Percentiles rank a stretch among this genome's conserved stretches.
phyloP scores from a whole-genome alignment of 2,113 vertebrate species.

The Rattus norvegicus region DNA sequence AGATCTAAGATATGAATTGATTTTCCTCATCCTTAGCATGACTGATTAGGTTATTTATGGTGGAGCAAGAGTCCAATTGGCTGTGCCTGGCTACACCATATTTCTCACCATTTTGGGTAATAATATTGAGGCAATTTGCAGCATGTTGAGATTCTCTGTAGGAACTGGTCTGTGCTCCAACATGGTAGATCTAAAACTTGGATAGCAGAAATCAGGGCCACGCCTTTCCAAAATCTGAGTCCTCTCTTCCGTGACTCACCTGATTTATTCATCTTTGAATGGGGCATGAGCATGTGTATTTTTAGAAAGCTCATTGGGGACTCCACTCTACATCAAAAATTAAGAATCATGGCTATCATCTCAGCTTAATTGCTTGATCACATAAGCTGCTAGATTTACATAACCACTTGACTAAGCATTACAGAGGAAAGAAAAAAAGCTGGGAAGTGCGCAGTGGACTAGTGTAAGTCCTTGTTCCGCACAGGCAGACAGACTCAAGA shows the following conservation, averaged over 20 bases:
- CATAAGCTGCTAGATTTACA: constrained; percentile 7
- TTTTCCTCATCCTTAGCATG: background rate
- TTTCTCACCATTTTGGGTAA: background rate
- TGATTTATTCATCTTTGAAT: background rate
- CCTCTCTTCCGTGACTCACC: background rate
- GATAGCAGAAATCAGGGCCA: background rate
- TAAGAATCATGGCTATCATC: background rate
- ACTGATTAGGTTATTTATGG: background rate
- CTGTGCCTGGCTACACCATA: background rate
- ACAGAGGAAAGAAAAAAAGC: background rate
- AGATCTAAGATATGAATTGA: background rate
- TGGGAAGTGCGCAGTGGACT: background rate
- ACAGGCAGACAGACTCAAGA: background rate
- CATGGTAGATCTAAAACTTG: background rate
- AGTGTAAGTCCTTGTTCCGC: background rate
- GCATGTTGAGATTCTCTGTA: background rate
- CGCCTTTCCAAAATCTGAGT: background rate
- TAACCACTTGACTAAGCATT: background rate
- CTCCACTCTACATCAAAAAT: background rate
- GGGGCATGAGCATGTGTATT: background rate
- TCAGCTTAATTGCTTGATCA: background rate
- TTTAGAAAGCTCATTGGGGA: constrained; percentile 9
- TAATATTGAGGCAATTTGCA: background rate
- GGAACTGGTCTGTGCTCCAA: background rate
- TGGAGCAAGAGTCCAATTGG: background rate